Evolutionary conservation across 2,888 invertebrate species (phyloP), one percentile per base, ranked within the genome.

Genomic region (Synanthedon formicaeformis): DNA sequence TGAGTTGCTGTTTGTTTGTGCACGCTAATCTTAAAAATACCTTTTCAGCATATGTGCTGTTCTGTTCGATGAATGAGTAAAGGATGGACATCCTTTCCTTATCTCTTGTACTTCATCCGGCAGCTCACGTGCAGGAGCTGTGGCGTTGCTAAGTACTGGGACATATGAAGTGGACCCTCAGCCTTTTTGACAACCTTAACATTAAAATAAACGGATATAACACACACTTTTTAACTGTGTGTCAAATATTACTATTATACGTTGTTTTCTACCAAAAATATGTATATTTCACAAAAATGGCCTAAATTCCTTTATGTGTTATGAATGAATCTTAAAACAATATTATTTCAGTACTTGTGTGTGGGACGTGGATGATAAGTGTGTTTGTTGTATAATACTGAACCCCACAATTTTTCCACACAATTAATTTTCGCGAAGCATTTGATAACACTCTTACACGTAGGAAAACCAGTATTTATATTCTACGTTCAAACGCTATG

Each of bases 341-440:
- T 41, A 49, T 49, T 16, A 49, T 49, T 16, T 16, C 16, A 49
- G 49, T 16, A 11, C 13, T 16, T 18, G 23, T 49, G 23, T 49
- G 18, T 49, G 18, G 18, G 27, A 50, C 56, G 52, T 54, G 59
- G 67, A 66, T 71, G 67, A 71, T 70, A 67, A 65, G 67, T 71
- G 66, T 69, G 64, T 68, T 69, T 68, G 64, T 61, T 58, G 60
- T 55, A 62, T 60, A 62, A 56, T 61, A 61, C 57, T 55, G 60
- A 60, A 49, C 60, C 62, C 69, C 67, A 65, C 73, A 60, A 68
- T 73, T 69, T 69, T 75, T 76, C 71, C 75, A 58, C 61, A 60
- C 73, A 69, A 76, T 75, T 73, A 72, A 68, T 69, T 75, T 75
- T 69, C 67, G 69, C 73, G 71, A 73, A 70, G 71, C 71, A 73